A percentile compares a stretch with the other conserved stretches of the same genome.
Conservation (phyloP, 1,140 invertebrate species). For the Parapsyche elsis region DNA sequence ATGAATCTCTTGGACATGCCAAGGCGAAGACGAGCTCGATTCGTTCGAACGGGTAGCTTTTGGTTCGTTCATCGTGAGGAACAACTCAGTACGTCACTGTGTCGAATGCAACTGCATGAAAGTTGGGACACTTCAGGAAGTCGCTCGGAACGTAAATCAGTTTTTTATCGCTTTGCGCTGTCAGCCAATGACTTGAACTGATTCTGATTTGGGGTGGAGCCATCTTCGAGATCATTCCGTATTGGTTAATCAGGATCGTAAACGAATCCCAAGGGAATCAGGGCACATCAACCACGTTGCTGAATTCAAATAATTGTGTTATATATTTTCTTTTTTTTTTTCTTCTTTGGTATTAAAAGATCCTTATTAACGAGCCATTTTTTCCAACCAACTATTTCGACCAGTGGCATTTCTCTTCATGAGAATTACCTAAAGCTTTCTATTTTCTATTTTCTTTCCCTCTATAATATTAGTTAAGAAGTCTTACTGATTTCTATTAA, state of each 20-base stretch:
- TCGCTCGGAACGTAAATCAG: not conserved
- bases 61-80: conserved; percentile 30
- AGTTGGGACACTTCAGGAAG: not conserved
- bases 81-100: not conserved
- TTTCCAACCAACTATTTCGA: too few relatives aligned
- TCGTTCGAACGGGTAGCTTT: not conserved
- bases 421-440: too few relatives aligned
- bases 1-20: not conserved
- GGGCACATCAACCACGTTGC: not conserved
- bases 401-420: too few relatives aligned
- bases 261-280: not conserved
- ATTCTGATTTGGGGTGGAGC: conserved; percentile 44
- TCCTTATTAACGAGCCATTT: too few relatives aligned
- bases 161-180: not conserved
- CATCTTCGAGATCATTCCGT: conserved; percentile 7
- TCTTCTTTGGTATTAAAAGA: too few relatives aligned
- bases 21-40: not conserved
- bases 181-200: conserved; percentile 39
- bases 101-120: not conserved
- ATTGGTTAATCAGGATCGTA: conserved; percentile 15
- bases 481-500: too few relatives aligned
- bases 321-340: too few relatives aligned
- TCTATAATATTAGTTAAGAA: too few relatives aligned
- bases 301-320: too few relatives aligned
- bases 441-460: too few relatives aligned